Evolutionary conservation across 2,888 invertebrate genomes (phyloP), one percentile per base, ranked within the genome.

Genomic region (Caenorhabditis imperialis): DNA sequence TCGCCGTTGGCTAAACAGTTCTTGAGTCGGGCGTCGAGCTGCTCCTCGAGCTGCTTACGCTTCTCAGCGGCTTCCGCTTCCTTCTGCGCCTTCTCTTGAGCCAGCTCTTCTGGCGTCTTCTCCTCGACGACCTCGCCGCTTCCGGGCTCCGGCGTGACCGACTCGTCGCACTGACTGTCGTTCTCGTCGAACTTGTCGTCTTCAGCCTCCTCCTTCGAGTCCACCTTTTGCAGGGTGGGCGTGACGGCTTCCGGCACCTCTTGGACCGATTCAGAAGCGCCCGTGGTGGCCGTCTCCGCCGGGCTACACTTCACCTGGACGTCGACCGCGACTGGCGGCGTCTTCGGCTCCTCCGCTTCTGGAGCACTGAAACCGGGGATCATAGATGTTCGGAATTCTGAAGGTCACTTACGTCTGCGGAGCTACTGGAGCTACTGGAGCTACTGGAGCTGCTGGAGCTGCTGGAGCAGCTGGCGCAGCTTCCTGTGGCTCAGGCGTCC

Each of bases 51-150:
- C 10, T 42, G n/a, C 22, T 54, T 30, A 12, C 27, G 47, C 8
- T 69, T 53, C 37, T 78, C 81, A 5, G 38, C 57, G 27, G 78
- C 81, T 14, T 63, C 79, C 3, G 62, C 75, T 18, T 47, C 65
- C 44, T 60, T 62, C 8, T 70, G 58, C 10, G 60, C 65, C 37
- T 60, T 60, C 14, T 75, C 75, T 27, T 48, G 27, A 14, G 44
- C 67, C n/a, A 69, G n/a, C 33, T 74, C 75, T 44, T 75, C 75
- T 8, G 69, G 61, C 42, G 61, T 47, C 38, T 65, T 73, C 10
- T 73, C 55, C 14, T 35, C 61, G 3, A 27, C 35, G 14, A n/a
- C 20, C 22, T 50, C 25, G 16, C 51, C 67, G 10, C 12, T 23
- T 7, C 33, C 20, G 0, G 30, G 51, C 10, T 53, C 51, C n/a